Conservation (phyloP, 2,113 vertebrate genomes). For the Alexandromys fortis region DNA sequence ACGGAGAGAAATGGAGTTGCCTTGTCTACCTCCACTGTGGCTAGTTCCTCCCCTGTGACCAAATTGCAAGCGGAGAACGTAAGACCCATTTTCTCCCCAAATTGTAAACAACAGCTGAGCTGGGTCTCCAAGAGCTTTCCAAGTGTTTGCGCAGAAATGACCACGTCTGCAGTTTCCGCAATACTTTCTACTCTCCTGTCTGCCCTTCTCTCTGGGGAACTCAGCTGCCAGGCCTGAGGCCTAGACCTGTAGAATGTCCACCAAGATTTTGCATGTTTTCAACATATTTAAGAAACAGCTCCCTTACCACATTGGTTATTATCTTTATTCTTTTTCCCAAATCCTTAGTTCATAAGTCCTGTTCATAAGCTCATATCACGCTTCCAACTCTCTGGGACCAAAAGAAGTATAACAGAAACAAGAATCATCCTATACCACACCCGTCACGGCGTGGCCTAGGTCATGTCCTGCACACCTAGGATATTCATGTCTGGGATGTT, state of each 20-base stretch:
- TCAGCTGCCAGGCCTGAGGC: constrained; percentile 64
- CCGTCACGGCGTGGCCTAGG: not conserved
- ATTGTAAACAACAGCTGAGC: constrained; percentile 81
- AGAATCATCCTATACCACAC: not conserved
- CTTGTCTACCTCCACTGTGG: not conserved
- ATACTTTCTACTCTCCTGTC: not conserved
- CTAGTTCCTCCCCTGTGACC: constrained; percentile 1
- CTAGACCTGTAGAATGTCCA: not conserved
- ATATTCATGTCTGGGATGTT: constrained; percentile 1
- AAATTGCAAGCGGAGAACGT: constrained; percentile 31
- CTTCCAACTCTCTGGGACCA: not conserved
- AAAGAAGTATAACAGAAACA: not conserved
- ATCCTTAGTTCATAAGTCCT: too few relatives aligned
- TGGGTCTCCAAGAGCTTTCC: constrained; percentile 66
- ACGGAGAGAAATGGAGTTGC: not conserved
- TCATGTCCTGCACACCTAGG: constrained; percentile 33
- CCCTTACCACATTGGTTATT: not conserved
- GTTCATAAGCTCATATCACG: not conserved
- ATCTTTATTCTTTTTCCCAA: not conserved
- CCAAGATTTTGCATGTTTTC: not conserved
- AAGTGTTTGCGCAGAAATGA: constrained; percentile 66
- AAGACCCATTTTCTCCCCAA: constrained; percentile 63
- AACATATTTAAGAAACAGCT: not conserved
- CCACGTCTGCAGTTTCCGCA: constrained; percentile 55
- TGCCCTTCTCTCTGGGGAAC: constrained; percentile 49